Evolutionary conservation across 2,888 invertebrate species (phyloP).

Genomic region (Erpobdella octoculata): DNA sequence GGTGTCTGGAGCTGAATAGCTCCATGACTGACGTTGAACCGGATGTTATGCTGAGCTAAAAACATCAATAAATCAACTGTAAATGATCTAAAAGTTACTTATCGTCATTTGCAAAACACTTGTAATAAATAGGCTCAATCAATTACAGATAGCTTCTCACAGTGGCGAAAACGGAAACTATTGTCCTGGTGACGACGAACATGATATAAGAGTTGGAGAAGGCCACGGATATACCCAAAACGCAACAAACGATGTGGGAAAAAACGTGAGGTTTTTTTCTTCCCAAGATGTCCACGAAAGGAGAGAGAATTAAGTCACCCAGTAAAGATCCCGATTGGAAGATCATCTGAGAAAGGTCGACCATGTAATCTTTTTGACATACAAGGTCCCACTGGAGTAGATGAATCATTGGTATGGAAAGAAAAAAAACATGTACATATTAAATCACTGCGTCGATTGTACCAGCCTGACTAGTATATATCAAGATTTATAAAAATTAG

Average conservation of each 20-base stretch:
- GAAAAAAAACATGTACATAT: no score
- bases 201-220: constrained; percentile 27
- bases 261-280: constrained; percentile 26
- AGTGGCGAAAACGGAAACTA: constrained; percentile 14
- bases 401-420: no score
- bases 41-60: constrained; percentile 13
- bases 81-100: no score
- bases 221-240: constrained; percentile 19
- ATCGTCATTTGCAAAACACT: background rate
- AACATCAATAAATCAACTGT: background rate
- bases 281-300: constrained; percentile 30
- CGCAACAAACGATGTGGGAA: constrained; percentile 4
- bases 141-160: constrained; percentile 12
- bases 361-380: constrained; percentile 32
- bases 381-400: constrained; percentile 35
- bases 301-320: constrained; percentile 14
- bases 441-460: no score
- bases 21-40: constrained; percentile 33
- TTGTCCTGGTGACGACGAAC: constrained; percentile 25
- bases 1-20: constrained; percentile 32
- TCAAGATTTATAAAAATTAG: no score
- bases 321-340: constrained; percentile 24
- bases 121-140: background rate
- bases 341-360: constrained; percentile 33
- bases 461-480: no score